Conservation (phyloP, 2,797 vertebrate species). For the Labroides dimidiatus region DNA sequence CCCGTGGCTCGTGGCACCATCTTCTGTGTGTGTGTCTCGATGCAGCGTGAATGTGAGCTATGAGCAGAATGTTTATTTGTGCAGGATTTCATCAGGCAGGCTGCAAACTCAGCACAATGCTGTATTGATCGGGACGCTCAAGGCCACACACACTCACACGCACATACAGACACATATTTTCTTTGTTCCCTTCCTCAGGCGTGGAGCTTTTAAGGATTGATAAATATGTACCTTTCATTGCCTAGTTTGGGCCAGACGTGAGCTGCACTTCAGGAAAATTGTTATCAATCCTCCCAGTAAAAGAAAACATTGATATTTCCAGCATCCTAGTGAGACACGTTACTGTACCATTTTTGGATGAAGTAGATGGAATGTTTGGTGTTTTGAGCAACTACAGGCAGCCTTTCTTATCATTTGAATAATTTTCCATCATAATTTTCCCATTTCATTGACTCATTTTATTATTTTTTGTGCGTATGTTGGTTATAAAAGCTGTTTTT, state of each 20-base stretch:
- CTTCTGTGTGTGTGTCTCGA: slow-evolving; percentile 22
- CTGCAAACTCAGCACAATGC: slow-evolving; percentile 74
- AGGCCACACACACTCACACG: slow-evolving; percentile 53
- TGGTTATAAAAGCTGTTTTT: slow-evolving; percentile 1
- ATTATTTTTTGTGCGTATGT: not conserved
- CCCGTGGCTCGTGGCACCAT: slow-evolving; percentile 46
- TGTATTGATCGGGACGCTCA: slow-evolving; percentile 66
- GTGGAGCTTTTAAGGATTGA: slow-evolving; percentile 10
- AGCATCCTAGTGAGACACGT: not conserved
- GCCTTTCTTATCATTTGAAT: too few species aligned
- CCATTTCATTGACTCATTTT: too few species aligned
- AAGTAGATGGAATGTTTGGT: not conserved
- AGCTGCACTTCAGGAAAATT: not conserved
- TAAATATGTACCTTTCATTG: too few species aligned
- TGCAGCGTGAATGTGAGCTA: slow-evolving; percentile 38
- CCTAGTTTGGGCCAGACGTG: not conserved
- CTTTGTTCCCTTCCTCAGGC: slow-evolving; percentile 61
- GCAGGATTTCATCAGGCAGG: slow-evolving; percentile 64
- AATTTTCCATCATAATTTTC: not conserved
- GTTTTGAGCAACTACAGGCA: not conserved
- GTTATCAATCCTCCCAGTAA: not conserved
- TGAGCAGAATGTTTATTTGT: slow-evolving; percentile 71
- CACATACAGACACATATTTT: slow-evolving; percentile 23
- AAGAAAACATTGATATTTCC: not conserved
- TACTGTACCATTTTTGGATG: not conserved